Evolutionary conservation across 2,888 invertebrate species (phyloP), one percentile per base, ranked within the genome.

Genomic region (Sphinx pinastri): DNA sequence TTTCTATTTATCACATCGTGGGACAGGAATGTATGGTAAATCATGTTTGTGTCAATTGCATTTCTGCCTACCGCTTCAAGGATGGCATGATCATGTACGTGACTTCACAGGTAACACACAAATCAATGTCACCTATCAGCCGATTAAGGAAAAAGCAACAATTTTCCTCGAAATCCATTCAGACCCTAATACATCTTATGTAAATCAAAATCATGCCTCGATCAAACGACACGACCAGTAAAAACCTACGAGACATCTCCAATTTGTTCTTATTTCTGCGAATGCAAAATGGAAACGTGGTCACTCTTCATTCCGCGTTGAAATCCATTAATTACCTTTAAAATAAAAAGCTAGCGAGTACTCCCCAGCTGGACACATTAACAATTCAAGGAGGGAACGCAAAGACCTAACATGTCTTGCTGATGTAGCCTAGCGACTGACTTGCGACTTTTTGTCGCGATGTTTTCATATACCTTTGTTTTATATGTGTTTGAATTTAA

Each of bases 321-420:
- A 84, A 84, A 80, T 82, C 85, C 82, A 84, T 85, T 85, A 83
- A 85, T 85, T 85, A 85, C 75, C 74, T 73, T 74, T 70, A 73
- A 74, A 79, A 81, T 81, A 81, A 81, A 84, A 83, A 77, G 81
- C 76, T 54, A 16, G 52, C 71, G 74, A 77, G 77, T 70, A 77
- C 77, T 72, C 78, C 71, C 75, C 75, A 71, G 73, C 79, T 75
- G 76, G 80, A 81, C 81, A 79, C 83, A 87, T 87, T 86, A 87
- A 84, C 85, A 82, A 87, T 87, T 86, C 87, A 87, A 87, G 79
- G 72, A 76, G 77, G 75, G 78, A 80, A 78, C 59, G 63, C 60
- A 71, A 79, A 81, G 82, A 80, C 78, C 78, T 81, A 79, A 80
- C 78, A 73, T 75, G 74, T 79, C 79, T 82, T 79, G 76, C 72